Base-by-base conservation (phyloP, 2,888 invertebrate genomes). In the Agrotis clavis region DNA sequence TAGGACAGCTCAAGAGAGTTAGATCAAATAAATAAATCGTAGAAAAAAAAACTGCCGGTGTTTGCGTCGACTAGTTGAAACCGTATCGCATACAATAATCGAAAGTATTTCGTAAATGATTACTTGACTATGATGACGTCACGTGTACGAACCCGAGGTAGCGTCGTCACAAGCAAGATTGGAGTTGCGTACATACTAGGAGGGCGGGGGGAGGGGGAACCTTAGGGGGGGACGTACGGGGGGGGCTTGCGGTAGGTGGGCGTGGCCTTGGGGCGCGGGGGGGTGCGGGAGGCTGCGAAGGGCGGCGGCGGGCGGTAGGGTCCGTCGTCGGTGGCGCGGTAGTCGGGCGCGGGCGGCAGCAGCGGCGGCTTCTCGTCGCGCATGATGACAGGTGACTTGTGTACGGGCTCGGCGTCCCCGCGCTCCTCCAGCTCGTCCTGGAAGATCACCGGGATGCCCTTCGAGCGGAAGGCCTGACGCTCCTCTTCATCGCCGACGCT, bases 171-270 rank as follows among this genome's bases (percentile, higher is more conserved):
- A 48, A 67, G 75, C 65, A 62, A 73, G 66, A 67, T 82, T 45
- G 71, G 54, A 47, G 57, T 56, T 51, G 71, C 30, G 35, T 62
- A 60, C 66, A 35, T 92, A 92, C 98, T 99, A 99, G 95, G 99
- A 99, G 88, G 99, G 99, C 95, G 61, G 62, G 68, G 57, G 56
- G 11, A 4, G 54, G 4, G 1, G 25, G 16, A 51, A 92, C 57
- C 92, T 99, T 99, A 99, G 95, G 99, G 99, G 87, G 99, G 99
- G 89, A 99, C 99, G 95, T 99, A 99, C 53, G 99, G 99, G 77
- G 99, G 99, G 65, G 99, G 99, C 95, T 99, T 98, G 91, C 99
- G 97, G 97, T 99, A 99, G 87, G 98, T 98, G 78, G 99, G 98
- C 63, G 98, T 98, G 75, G 98, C 97, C 89, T 98, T 98, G 68